A percentile compares a stretch with the other conserved stretches of the same genome.
Evolutionary conservation across 1,140 invertebrate genomes (phyloP).

Genomic region (Antheraea pernyi): DNA sequence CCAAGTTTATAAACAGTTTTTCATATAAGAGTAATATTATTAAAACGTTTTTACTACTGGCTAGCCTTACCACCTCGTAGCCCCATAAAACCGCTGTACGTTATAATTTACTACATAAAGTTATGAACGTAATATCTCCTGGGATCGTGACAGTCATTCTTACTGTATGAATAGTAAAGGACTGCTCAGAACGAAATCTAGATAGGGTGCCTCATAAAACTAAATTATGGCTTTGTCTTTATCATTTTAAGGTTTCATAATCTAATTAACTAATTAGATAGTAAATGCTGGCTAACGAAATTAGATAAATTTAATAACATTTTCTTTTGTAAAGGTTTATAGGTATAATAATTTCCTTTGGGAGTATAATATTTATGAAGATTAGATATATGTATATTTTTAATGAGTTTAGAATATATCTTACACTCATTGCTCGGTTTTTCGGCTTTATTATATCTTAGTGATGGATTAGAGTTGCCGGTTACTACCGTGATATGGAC

Average conservation of each 20-base stretch:
- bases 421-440: too few species aligned
- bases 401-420: too few species aligned
- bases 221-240: neutral
- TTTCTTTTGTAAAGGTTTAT: neutral
- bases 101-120: conserved; percentile 11
- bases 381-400: too few species aligned
- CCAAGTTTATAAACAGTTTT: too few species aligned
- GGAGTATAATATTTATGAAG: neutral
- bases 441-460: too few species aligned
- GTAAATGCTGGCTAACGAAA: neutral
- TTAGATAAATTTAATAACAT: neutral
- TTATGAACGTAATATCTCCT: conserved; percentile 6
- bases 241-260: neutral
- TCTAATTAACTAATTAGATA: neutral
- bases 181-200: neutral
- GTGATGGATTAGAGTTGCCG: too few species aligned
- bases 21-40: neutral
- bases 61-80: neutral
- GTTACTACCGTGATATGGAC: too few species aligned
- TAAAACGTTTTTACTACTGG: neutral
- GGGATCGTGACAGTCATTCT: conserved; percentile 3
- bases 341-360: neutral
- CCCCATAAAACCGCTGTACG: neutral
- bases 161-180: neutral
- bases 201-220: neutral